These are phyloP conservation scores for Brachyopa scutellaris DNA, from an alignment of 2,888 invertebrate species.

Conservation along the genomic window DNA sequence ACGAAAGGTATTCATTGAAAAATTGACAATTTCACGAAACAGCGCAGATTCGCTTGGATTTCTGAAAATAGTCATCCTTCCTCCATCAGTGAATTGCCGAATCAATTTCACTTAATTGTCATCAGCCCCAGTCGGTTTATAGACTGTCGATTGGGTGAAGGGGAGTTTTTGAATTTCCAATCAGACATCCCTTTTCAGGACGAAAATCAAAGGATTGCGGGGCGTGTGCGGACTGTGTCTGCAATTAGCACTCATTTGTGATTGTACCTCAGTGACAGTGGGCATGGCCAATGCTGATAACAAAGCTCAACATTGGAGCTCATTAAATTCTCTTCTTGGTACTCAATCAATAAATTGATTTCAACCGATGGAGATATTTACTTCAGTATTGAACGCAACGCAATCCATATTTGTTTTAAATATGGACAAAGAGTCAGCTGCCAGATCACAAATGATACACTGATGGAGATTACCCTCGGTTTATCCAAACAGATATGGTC, in stretches of 20 bases:
- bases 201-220: conserved; percentile 38
- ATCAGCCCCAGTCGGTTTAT: background rate
- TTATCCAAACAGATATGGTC: no score
- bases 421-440: no score
- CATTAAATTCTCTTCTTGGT: no score
- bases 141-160: background rate
- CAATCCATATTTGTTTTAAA: no score
- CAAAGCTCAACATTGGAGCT: no score
- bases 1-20: conserved; percentile 7
- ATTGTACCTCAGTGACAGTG: conserved; percentile 41
- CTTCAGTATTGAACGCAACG: no score
- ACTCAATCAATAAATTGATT: no score
- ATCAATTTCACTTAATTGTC: conserved; percentile 56
- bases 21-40: conserved; percentile 38
- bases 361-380: no score
- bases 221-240: background rate
- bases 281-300: conserved; percentile 24
- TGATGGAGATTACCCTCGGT: no score
- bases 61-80: conserved; percentile 45
- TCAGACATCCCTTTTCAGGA: conserved; percentile 35
- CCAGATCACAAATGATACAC: no score
- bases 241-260: conserved; percentile 64
- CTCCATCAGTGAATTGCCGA: conserved; percentile 52
- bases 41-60: conserved; percentile 18
- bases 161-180: conserved; percentile 49